A percentile compares a stretch with the other conserved stretches of the same genome.
Conservation (phyloP, 2,113 vertebrate genomes). For the Phaethon lepturus region DNA sequence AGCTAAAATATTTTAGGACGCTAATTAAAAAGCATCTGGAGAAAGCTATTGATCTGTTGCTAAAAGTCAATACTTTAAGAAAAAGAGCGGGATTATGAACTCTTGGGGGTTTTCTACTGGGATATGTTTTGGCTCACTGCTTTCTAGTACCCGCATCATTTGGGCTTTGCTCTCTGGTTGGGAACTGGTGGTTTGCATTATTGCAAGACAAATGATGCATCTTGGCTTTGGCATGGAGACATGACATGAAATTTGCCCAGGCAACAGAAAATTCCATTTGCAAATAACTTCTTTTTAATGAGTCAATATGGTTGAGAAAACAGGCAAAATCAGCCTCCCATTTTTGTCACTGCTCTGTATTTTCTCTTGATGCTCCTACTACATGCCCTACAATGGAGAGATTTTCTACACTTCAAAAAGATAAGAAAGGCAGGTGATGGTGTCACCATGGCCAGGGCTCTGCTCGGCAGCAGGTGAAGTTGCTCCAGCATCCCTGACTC, state of each 20-base stretch:
- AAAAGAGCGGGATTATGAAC: background rate
- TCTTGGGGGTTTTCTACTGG: background rate
- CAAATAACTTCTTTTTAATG: background rate
- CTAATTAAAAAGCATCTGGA: background rate
- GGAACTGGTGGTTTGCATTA: background rate
- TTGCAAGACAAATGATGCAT: background rate
- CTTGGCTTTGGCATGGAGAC: fast-evolving
- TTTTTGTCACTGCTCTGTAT: background rate
- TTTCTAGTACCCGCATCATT: background rate
- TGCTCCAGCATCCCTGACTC: background rate
- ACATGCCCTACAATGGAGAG: fast-evolving
- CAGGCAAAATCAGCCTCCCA: background rate
- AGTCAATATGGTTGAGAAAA: background rate
- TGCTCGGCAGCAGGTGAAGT: background rate
- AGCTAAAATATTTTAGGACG: background rate
- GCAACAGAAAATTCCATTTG: background rate
- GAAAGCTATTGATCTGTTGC: background rate
- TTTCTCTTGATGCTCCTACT: background rate
- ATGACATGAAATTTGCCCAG: background rate
- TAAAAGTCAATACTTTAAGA: background rate
- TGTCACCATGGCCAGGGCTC: background rate
- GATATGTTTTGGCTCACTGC: background rate
- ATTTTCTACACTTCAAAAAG: background rate
- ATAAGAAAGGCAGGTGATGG: background rate
- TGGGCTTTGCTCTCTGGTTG: background rate